These are phyloP conservation scores for Ursus arctos DNA, from an alignment of 2,113 vertebrate genomes.

Conservation along the genomic window DNA sequence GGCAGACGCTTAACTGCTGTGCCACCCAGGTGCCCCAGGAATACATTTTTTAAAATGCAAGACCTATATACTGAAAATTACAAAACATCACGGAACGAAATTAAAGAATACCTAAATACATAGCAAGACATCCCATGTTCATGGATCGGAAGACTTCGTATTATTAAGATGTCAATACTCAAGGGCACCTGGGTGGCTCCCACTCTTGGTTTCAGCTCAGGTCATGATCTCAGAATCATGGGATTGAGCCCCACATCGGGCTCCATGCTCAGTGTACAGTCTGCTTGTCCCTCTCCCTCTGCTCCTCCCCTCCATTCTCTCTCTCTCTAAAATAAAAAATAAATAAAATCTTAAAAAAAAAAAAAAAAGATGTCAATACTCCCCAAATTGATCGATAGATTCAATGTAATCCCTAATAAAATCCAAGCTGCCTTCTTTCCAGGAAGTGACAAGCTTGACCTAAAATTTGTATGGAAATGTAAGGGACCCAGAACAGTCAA, in stretches of 20 bases:
- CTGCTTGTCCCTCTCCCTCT: neutral
- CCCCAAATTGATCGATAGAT: neutral
- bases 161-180: neutral
- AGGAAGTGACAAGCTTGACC: neutral
- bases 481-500: neutral
- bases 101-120: neutral
- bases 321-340: no score
- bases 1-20: no score
- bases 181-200: neutral
- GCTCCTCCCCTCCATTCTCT: neutral
- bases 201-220: neutral
- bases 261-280: neutral
- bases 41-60: neutral
- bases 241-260: neutral
- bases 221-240: neutral
- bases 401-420: neutral
- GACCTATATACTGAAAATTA: neutral
- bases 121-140: neutral
- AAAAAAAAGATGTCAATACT: neutral
- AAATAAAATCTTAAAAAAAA: no score
- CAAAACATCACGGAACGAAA: neutral
- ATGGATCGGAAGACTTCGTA: neutral
- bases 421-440: neutral
- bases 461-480: neutral
- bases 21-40: neutral